Conservation (phyloP, 2,888 invertebrate species). For the Diabrotica balteata region DNA sequence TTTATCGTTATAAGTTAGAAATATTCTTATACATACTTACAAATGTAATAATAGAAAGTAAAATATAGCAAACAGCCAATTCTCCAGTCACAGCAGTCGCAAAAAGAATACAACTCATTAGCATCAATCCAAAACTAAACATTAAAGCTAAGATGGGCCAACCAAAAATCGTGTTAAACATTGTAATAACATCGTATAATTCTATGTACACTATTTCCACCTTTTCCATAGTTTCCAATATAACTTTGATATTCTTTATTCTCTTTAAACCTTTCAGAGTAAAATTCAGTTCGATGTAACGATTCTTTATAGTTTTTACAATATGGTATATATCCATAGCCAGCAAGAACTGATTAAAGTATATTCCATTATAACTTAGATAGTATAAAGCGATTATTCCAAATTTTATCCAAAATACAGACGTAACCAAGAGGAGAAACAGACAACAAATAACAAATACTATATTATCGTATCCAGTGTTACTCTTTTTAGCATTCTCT, state of each 20-base stretch:
- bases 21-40: not conserved
- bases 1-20: no score
- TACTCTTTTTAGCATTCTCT: not conserved
- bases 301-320: not conserved
- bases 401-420: not conserved
- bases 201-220: not conserved
- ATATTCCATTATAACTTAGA: not conserved
- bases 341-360: not conserved
- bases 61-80: not conserved
- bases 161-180: not conserved
- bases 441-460: not conserved
- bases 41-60: not conserved
- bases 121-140: not conserved
- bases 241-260: not conserved
- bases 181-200: not conserved
- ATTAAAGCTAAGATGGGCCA: not conserved
- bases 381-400: not conserved
- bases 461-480: not conserved
- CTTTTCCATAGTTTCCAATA: not conserved
- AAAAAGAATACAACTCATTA: not conserved
- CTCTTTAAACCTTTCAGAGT: not conserved
- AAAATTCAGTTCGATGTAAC: not conserved
- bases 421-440: not conserved
- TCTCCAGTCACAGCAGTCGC: not conserved
- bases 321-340: not conserved